Conservation (phyloP, 1,140 invertebrate species). For the Apis dorsata region DNA sequence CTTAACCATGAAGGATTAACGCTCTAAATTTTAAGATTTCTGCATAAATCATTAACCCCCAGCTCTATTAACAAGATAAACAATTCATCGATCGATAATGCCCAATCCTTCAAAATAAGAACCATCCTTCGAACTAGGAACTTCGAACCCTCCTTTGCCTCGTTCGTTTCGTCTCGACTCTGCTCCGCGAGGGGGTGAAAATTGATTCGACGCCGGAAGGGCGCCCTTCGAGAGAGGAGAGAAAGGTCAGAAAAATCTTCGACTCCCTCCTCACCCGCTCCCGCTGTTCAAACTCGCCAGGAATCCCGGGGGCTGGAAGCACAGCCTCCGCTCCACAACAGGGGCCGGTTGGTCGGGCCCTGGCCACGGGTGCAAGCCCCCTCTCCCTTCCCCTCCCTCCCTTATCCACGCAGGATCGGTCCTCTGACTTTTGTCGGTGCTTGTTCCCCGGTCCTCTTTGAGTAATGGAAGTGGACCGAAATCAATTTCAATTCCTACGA, state of each 20-base stretch:
- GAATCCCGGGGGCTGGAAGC: conserved; percentile 65
- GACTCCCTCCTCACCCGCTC: conserved; percentile 59
- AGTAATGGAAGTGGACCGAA: conserved; percentile 75
- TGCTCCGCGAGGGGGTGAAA: background rate
- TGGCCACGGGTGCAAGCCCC: conserved; percentile 44
- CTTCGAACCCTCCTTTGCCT: background rate
- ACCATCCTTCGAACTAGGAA: background rate
- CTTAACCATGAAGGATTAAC: background rate
- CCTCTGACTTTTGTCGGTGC: conserved; percentile 73
- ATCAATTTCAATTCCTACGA: conserved; percentile 73
- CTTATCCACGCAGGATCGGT: conserved; percentile 72
- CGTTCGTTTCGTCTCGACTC: background rate
- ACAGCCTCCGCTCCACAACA: conserved; percentile 56
- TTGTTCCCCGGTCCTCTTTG: conserved; percentile 67
- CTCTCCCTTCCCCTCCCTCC: no score
- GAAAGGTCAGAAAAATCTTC: conserved; percentile 30
- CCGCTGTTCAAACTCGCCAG: conserved; percentile 72
- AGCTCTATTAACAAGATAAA: background rate
- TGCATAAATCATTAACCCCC: background rate
- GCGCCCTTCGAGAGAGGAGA: conserved; percentile 4
- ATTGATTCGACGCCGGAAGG: conserved; percentile 31
- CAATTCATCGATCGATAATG: background rate
- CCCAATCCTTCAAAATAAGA: background rate
- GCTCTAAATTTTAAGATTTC: background rate
- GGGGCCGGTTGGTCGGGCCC: conserved; percentile 46